Evolutionary conservation across 1,140 invertebrate species (phyloP), one percentile per base, ranked within the genome.

Genomic region (Phortica variegata): DNA sequence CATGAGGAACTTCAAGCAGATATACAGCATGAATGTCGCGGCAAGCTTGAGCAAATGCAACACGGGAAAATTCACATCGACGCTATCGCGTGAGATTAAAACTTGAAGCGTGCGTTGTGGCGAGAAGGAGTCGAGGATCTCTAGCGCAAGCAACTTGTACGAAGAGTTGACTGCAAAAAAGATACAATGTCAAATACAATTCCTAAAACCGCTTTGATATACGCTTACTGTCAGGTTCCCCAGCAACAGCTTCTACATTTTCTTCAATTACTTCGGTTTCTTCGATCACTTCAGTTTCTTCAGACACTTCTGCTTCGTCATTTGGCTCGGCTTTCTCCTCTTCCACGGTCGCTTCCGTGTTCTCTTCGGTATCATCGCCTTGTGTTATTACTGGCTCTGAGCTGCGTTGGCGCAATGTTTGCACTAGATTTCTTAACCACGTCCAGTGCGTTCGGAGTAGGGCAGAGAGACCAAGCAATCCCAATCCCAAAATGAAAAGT

Each of bases 1-100:
- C 16, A 81, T 79, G 31, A 87, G 78, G 47, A 84, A 78, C 72
- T 85, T 85, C 53, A 87, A 83, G 13, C 80, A 82, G 2, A 84
- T 52, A 50, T 85, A 82, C 37, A 87, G 66, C 19, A 79, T 73
- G 1, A 85, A 58, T 3, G 81, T 85, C 40, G 79, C 79, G 13
- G 84, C 43, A 8, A 82, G 77, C 49, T 82, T 77, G 26, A 87
- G 76, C 7, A 85, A 81, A 49, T 87, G 82, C 43, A 87, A 82
- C 56, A 69, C 31, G 0, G 65, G 65, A 32, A 65, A 65, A 19
- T 60, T 54, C 10, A 50, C 26, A 13, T 58, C 56, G 2, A 39
- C 37, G 3, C 20, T n/a, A 3, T 63, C 56, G 3, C 50, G 23
- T 3, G 47, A 39, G 1, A 61, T 17, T 3, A 69, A 48, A 9